phyloP scores from a whole-genome alignment of 2,797 vertebrate species.

The Chelonia mydas region DNA sequence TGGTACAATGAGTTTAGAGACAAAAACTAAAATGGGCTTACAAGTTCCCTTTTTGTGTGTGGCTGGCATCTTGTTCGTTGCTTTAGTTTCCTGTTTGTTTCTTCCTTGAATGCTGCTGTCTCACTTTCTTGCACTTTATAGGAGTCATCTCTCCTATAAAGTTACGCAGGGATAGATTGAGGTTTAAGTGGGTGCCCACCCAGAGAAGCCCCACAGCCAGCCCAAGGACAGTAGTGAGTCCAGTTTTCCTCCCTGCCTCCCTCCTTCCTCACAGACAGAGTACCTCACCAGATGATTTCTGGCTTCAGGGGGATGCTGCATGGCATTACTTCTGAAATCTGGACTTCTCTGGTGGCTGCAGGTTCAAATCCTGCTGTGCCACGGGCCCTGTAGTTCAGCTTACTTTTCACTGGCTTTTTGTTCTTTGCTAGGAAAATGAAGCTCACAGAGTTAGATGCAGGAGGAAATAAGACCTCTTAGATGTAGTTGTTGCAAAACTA shows the following conservation, averaged over 20 bases:
- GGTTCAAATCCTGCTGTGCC: not conserved
- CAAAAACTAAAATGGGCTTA: conserved; percentile 46
- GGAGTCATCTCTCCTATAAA: not conserved
- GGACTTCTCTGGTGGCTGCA: not conserved
- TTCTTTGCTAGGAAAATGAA: not conserved
- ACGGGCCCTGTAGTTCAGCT: not conserved
- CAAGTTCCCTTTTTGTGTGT: not conserved
- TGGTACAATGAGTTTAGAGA: not conserved
- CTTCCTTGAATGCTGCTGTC: not conserved
- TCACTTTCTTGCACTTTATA: not conserved
- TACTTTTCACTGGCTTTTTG: not conserved
- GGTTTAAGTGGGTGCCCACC: not conserved
- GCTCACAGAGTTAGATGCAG: not conserved
- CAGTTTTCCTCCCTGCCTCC: not conserved
- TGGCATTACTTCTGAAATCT: not conserved
- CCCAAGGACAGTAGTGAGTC: not conserved
- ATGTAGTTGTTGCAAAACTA: not conserved
- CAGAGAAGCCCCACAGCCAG: not conserved
- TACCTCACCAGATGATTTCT: not conserved
- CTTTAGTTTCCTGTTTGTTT: not conserved
- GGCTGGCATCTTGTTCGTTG: not conserved
- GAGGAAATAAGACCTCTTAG: not conserved
- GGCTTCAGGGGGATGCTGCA: not conserved
- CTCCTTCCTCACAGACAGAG: rapidly evolving
- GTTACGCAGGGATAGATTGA: not conserved